Conservation (phyloP, 2,888 invertebrate species). For the Anoplius nigerrimus region DNA sequence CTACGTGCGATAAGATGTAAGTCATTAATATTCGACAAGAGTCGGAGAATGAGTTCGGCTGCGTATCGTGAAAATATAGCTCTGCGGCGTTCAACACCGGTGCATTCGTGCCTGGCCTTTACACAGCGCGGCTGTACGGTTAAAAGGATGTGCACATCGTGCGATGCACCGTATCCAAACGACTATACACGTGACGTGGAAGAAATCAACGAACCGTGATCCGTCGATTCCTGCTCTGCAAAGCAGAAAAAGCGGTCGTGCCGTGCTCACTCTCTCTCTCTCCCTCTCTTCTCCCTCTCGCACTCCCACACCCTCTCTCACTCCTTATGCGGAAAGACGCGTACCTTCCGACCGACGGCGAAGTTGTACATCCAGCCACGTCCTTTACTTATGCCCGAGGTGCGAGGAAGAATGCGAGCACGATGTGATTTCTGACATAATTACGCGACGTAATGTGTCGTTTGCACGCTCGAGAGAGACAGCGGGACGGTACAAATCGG, state of each 20-base stretch:
- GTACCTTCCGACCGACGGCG: background rate
- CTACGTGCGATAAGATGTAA: too few species aligned
- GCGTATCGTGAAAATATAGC: background rate
- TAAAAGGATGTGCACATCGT: conserved; percentile 32
- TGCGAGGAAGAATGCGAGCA: background rate
- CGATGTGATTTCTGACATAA: too few species aligned
- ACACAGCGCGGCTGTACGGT: conserved; percentile 21
- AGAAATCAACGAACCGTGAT: conserved; percentile 51
- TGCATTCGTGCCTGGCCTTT: conserved; percentile 22
- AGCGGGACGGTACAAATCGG: too few species aligned
- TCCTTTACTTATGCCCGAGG: background rate
- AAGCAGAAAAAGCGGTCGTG: conserved; percentile 41
- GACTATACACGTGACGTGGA: conserved; percentile 39
- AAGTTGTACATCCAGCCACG: background rate
- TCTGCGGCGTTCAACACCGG: background rate
- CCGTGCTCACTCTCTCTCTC: conserved; percentile 3
- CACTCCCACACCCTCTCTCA: background rate
- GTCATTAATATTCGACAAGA: too few species aligned
- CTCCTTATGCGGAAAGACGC: background rate
- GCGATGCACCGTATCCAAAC: conserved; percentile 39
- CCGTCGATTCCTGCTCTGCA: conserved; percentile 49
- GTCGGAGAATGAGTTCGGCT: too few species aligned
- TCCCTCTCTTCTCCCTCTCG: too few species aligned
- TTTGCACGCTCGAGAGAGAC: background rate
- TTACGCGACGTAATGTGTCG: background rate